A percentile compares a stretch with the other conserved stretches of the same genome.
These are phyloP conservation scores for Salvelinus sp. DNA, from an alignment of 2,113 vertebrate genomes.

Conservation along the genomic window DNA sequence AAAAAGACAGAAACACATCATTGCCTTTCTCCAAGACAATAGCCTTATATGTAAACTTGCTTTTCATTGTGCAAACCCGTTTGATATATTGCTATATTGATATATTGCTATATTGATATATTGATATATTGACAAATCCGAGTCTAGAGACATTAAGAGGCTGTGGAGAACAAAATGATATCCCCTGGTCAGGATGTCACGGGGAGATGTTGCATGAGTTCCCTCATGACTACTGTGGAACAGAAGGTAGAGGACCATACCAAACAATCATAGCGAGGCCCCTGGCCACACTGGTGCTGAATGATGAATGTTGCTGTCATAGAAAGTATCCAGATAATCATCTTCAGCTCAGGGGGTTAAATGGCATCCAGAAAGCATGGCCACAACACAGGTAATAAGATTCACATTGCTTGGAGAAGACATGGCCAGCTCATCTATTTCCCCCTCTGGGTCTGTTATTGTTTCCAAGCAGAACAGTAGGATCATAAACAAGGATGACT, in stretches of 20 bases:
- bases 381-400: constrained; percentile 42
- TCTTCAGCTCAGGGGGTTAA: constrained; percentile 23
- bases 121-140: background rate
- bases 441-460: background rate
- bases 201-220: background rate
- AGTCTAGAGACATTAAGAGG: background rate
- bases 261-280: constrained; percentile 10
- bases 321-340: constrained; percentile 23
- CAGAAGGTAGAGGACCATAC: background rate
- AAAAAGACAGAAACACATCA: background rate
- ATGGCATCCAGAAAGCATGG: constrained; percentile 21
- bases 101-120: too few relatives aligned
- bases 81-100: constrained; percentile 12
- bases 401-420: constrained; percentile 7
- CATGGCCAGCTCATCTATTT: constrained; percentile 27
- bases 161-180: background rate
- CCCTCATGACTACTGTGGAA: background rate
- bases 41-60: constrained; percentile 6
- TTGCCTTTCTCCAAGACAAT: constrained; percentile 7
- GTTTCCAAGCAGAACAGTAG: background rate
- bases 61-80: background rate
- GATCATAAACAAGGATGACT: background rate
- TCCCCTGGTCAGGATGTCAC: background rate
- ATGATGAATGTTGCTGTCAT: background rate
- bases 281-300: constrained; percentile 7